Conservation (phyloP, 2,888 invertebrate genomes). For the Sympetrum striolatum region DNA sequence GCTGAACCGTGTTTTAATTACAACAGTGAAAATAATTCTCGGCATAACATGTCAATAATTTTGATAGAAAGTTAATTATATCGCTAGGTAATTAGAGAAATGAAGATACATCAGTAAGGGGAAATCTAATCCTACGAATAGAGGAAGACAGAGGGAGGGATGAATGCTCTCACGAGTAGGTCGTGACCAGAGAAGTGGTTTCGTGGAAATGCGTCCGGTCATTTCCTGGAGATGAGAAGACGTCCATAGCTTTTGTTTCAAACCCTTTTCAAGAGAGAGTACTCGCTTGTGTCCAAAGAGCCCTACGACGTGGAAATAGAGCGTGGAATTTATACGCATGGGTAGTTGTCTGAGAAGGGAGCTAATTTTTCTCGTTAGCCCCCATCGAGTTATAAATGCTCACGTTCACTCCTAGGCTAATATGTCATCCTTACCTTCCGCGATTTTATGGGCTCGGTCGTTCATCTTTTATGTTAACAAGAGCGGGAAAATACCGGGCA, state of each 20-base stretch:
- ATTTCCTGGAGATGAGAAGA: constrained; percentile 8
- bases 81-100: background rate
- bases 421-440: too few species aligned
- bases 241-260: background rate
- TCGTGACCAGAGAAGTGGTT: background rate
- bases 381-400: background rate
- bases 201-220: background rate
- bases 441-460: too few species aligned
- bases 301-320: background rate
- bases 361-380: background rate
- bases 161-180: background rate
- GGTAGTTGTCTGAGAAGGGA: background rate
- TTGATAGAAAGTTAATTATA: too few species aligned
- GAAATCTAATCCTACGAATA: background rate
- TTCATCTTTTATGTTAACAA: too few species aligned
- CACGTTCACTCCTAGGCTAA: too few species aligned
- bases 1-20: too few species aligned
- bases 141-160: background rate
- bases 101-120: background rate
- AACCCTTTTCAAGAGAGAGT: background rate
- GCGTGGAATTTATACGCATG: background rate
- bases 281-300: background rate
- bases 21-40: too few species aligned
- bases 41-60: too few species aligned
- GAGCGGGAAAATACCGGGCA: too few species aligned